Conservation (phyloP, 2,888 invertebrate genomes). For the Pterostichus madidus region DNA sequence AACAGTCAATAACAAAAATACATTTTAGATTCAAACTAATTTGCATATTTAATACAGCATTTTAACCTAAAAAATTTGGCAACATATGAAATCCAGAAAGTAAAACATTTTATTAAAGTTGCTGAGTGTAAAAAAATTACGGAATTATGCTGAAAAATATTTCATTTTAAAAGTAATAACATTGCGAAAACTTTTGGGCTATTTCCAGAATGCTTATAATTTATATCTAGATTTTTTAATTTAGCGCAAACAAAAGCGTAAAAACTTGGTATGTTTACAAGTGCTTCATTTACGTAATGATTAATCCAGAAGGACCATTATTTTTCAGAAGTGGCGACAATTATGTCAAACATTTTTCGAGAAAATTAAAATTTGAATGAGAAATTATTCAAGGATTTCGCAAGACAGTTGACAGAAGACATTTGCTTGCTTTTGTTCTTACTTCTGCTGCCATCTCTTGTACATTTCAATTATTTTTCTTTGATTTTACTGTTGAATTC, state of each 20-base stretch:
- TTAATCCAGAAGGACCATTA: slow-evolving; percentile 57
- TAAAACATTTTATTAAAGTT: slow-evolving; percentile 12
- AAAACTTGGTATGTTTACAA: slow-evolving; percentile 62
- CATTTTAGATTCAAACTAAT: slow-evolving; percentile 15
- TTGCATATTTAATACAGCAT: slow-evolving; percentile 14
- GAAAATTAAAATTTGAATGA: slow-evolving; percentile 62
- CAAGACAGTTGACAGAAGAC: slow-evolving; percentile 42
- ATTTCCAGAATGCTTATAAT: slow-evolving; percentile 21
- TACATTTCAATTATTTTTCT: slow-evolving; percentile 33
- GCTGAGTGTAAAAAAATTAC: too few species aligned
- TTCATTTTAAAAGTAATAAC: slow-evolving; percentile 40
- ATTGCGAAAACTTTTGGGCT: slow-evolving; percentile 10
- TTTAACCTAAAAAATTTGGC: slow-evolving; percentile 3
- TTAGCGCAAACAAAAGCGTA: slow-evolving; percentile 57
- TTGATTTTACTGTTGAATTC: slow-evolving; percentile 29
- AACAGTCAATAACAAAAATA: slow-evolving; percentile 33
- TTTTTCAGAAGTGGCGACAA: slow-evolving; percentile 59
- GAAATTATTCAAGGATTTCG: slow-evolving; percentile 59
- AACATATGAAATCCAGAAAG: background rate
- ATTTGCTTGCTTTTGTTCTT: slow-evolving; percentile 39
- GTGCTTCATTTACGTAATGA: slow-evolving; percentile 63
- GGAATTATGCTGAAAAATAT: slow-evolving; percentile 31
- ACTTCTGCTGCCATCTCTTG: slow-evolving; percentile 30
- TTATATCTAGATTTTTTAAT: slow-evolving; percentile 54
- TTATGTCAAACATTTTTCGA: slow-evolving; percentile 61